phyloP scores from a whole-genome alignment of 2,113 vertebrate genomes.

The Phalacrocorax aristotelis region DNA sequence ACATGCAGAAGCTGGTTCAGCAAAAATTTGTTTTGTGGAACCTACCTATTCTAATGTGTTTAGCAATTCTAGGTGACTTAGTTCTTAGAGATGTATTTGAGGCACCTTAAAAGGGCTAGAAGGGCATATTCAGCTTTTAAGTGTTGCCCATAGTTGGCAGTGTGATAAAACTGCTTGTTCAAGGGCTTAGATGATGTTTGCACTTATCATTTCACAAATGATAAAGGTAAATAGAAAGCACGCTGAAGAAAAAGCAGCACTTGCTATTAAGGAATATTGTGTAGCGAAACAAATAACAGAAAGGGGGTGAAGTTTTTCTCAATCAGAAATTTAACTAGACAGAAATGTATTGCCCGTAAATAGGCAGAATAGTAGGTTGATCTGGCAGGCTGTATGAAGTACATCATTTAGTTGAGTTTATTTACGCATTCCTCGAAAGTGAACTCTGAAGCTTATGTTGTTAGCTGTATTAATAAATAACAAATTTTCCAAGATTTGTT shows the following conservation, averaged over 20 bases:
- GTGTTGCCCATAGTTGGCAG: neutral
- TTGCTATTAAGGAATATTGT: neutral
- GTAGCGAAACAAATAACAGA: neutral
- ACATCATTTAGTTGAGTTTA: neutral
- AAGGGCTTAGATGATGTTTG: neutral
- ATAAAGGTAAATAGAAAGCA: neutral
- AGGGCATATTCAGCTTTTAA: neutral
- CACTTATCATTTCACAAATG: neutral
- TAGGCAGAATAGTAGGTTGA: constrained; percentile 12
- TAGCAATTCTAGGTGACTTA: neutral
- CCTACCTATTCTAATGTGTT: neutral
- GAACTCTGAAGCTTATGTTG: neutral
- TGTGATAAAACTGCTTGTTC: neutral
- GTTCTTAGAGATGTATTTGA: neutral
- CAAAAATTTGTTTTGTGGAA: neutral
- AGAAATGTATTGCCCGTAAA: neutral
- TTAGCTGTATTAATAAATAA: neutral
- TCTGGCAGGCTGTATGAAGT: constrained; percentile 2
- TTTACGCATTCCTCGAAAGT: neutral
- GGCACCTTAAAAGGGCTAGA: neutral
- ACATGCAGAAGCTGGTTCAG: neutral
- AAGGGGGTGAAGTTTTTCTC: neutral
- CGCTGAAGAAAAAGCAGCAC: neutral
- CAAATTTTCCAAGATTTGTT: neutral
- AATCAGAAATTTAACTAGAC: neutral